Evolutionary conservation across 2,888 invertebrate species (phyloP).

Genomic region (Synanthedon formicaeformis): DNA sequence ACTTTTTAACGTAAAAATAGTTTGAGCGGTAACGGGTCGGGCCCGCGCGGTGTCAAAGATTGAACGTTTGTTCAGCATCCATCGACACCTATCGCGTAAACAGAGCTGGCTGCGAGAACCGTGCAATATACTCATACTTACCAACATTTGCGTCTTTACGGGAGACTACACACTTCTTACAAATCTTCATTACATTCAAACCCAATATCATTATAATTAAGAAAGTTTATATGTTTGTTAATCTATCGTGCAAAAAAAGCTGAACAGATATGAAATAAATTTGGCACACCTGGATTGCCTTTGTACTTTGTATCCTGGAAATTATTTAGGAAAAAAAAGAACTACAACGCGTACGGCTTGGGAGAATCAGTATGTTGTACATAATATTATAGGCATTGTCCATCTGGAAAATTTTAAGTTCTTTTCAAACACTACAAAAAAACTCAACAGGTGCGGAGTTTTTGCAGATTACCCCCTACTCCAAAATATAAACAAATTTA

Average conservation of each 20-base stretch:
- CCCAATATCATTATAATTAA: neutral
- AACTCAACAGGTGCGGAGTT: neutral
- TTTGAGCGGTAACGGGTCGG: constrained; percentile 27
- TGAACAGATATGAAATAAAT: too few relatives aligned
- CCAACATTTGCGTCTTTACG: constrained; percentile 48
- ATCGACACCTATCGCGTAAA: constrained; percentile 40
- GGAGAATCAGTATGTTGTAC: too few relatives aligned
- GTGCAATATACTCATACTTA: constrained; percentile 12
- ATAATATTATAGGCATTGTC: too few relatives aligned
- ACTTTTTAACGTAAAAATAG: constrained; percentile 31
- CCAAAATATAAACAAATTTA: too few relatives aligned
- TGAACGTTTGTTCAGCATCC: constrained; percentile 14
- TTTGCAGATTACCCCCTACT: too few relatives aligned
- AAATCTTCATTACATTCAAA: neutral
- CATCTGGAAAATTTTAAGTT: neutral
- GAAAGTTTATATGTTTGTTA: neutral
- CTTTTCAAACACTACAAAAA: neutral
- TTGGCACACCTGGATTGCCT: too few relatives aligned
- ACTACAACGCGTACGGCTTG: too few relatives aligned
- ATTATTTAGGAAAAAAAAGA: too few relatives aligned
- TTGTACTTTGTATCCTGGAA: too few relatives aligned
- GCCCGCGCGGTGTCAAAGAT: constrained; percentile 53
- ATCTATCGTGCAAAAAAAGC: neutral
- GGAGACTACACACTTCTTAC: constrained; percentile 22
- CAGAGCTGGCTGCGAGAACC: constrained; percentile 25